phyloP scores from a whole-genome alignment of 2,797 vertebrate genomes.

The Melanotaenia maccullochi region DNA sequence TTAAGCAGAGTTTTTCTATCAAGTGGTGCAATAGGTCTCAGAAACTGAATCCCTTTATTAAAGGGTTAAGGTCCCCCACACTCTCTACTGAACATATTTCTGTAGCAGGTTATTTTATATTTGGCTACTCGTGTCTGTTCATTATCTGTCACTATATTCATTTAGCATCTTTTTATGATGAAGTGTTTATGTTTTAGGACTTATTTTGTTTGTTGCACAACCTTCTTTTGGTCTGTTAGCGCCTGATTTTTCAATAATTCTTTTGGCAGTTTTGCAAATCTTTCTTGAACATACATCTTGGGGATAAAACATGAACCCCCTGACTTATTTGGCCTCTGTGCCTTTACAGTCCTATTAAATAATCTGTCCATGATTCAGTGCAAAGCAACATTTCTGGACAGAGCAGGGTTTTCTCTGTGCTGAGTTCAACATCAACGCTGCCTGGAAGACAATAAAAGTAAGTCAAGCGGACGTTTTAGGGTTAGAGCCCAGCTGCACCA shows the following conservation, averaged over 20 bases:
- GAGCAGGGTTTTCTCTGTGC: constrained; percentile 23
- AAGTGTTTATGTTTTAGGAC: not conserved
- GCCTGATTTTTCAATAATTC: no score
- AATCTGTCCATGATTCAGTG: constrained; percentile 59
- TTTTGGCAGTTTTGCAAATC: no score
- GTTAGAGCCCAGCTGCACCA: constrained; percentile 37
- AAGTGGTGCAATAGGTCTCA: no score
- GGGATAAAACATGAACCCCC: no score
- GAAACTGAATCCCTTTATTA: no score
- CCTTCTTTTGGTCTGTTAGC: not conserved
- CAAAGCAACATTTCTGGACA: constrained; percentile 49
- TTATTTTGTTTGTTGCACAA: not conserved
- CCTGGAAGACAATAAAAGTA: constrained; percentile 40
- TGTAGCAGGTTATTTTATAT: no score
- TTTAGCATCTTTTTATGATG: not conserved
- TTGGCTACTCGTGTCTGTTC: not conserved
- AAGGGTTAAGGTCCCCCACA: no score
- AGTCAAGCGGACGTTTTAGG: constrained; percentile 50
- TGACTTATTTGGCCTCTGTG: no score
- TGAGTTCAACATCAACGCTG: constrained; percentile 20
- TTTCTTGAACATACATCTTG: no score
- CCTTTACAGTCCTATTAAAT: no score
- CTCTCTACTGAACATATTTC: no score
- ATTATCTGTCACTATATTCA: not conserved
- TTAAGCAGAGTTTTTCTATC: no score